Evolutionary conservation across 2,797 vertebrate species (phyloP), one percentile per base, ranked within the genome.

Genomic region (Mycteria americana): DNA sequence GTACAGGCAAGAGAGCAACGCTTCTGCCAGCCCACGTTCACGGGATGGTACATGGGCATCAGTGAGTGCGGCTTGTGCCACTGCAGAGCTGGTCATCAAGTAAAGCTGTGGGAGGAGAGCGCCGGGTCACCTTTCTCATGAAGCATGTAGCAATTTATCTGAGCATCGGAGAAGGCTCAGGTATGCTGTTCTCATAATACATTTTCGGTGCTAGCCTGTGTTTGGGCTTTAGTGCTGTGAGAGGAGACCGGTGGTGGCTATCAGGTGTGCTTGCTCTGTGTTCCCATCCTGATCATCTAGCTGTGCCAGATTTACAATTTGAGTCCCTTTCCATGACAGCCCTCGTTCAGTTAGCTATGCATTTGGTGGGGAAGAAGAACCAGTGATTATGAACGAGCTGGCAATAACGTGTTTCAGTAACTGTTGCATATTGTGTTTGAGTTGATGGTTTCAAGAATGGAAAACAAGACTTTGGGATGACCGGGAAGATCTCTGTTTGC

Each of bases 1-100:
- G n/a, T 28, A 13, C 33, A 30, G 33, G 25, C 10, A 56, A 48
- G 62, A 15, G 22, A 56, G n/a, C 25, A 23, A 13, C 9, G 19
- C n/a, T 28, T 17, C 10, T 59, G 54, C 48, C 39, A 46, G 63
- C 48, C 37, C 0, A 0, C 1, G 0, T 37, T 31, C 12, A 2
- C 2, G 0, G 19, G 30, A 62, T 2, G 2, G 41, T 7, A 18
- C 2, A 9, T 28, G 70, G n/a, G 18, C 67, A 50, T 30, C 45
- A 5, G 25, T 2, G 27, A 24, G 51, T 3, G 6, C 5, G 27
- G 6, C 67, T 33, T 8, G 39, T 46, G 68, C 50, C 57, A 37
- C 18, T 10, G 0, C 0, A 1, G 67, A 54, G 30, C 43, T 6
- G 2, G 23, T 21, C 54, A 39, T 18, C 23, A 7, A 6, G 50